A percentile compares a stretch with the other conserved stretches of the same genome.
These are phyloP conservation scores for Sanderia malayensis DNA, from an alignment of 30 jellyfish, hydroid and myxozoan species.

Conservation along the genomic window DNA sequence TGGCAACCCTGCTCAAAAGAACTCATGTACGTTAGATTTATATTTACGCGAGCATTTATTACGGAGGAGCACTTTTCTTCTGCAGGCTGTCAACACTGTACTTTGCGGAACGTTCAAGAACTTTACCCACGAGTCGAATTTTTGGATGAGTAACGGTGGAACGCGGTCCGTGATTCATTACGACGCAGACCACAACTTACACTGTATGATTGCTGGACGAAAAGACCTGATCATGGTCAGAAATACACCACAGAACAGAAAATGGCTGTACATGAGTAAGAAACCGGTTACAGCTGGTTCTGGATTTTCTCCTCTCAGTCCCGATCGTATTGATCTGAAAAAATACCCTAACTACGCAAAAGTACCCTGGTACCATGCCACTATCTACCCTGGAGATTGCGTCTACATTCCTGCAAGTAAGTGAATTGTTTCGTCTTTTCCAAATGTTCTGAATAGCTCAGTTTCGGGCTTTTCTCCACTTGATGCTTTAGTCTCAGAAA, in stretches of 20 bases:
- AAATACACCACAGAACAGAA: conserved; percentile 56
- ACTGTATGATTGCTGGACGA: conserved; percentile 85
- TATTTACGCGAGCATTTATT: too few species aligned
- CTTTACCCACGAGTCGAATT: conserved; percentile 87
- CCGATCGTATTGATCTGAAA: conserved; percentile 70
- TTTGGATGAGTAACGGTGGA: conserved; percentile 95
- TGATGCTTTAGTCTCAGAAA: too few species aligned
- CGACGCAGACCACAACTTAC: conserved; percentile 94
- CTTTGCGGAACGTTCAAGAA: conserved; percentile 89
- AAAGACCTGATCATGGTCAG: conserved; percentile 80
- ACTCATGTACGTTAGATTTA: too few species aligned
- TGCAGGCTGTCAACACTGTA: conserved; percentile 75
- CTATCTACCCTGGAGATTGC: conserved; percentile 90
- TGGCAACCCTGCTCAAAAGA: too few species aligned
- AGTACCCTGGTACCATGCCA: conserved; percentile 79
- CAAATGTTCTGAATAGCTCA: too few species aligned
- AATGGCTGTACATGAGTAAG: conserved; percentile 56
- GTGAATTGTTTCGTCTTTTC: conserved; percentile 5
- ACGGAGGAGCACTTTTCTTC: conserved; percentile 5
- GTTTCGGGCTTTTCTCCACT: too few species aligned
- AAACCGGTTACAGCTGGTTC: conserved; percentile 86
- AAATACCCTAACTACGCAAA: conserved; percentile 58
- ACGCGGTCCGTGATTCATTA: conserved; percentile 92
- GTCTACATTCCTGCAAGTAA: conserved; percentile 84
- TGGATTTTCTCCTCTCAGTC: conserved; percentile 78